phyloP scores from a whole-genome alignment of 2,797 vertebrate species.

The Fringilla coelebs region DNA sequence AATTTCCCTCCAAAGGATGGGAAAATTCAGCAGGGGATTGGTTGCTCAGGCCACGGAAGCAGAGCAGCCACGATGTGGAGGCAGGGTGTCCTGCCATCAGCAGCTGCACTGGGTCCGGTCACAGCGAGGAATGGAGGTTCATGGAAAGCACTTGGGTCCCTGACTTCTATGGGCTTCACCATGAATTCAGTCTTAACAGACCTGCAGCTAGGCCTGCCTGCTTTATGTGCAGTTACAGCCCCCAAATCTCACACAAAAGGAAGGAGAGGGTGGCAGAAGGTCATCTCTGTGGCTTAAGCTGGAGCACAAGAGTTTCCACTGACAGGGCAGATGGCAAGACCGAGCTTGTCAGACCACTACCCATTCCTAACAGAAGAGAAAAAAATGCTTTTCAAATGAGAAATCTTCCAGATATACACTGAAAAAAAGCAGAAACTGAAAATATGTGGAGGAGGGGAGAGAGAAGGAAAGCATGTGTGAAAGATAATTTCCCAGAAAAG shows the following conservation, averaged over 20 bases:
- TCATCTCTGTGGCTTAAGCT: neutral
- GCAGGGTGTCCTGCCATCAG: neutral
- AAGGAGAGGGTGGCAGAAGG: neutral
- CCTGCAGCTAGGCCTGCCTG: neutral
- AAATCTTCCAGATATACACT: constrained; percentile 15
- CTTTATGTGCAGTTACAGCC: neutral
- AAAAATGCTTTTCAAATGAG: constrained; percentile 39
- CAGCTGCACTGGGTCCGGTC: neutral
- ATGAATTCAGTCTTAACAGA: neutral
- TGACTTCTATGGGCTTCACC: neutral
- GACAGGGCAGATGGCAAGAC: constrained; percentile 16
- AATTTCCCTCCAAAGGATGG: neutral
- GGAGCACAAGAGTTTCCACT: neutral
- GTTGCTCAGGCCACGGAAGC: neutral
- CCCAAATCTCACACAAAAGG: neutral
- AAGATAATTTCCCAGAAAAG: neutral
- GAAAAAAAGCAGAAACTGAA: constrained; percentile 49
- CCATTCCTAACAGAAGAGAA: neutral
- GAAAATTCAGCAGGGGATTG: constrained; percentile 6
- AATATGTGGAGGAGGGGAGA: neutral
- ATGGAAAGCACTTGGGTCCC: neutral
- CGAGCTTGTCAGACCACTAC: neutral
- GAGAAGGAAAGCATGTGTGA: neutral
- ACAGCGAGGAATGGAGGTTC: neutral
- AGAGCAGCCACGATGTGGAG: neutral